phyloP scores from a whole-genome alignment of 2,797 vertebrate species.

The Paratrypauchen microcephalus region DNA sequence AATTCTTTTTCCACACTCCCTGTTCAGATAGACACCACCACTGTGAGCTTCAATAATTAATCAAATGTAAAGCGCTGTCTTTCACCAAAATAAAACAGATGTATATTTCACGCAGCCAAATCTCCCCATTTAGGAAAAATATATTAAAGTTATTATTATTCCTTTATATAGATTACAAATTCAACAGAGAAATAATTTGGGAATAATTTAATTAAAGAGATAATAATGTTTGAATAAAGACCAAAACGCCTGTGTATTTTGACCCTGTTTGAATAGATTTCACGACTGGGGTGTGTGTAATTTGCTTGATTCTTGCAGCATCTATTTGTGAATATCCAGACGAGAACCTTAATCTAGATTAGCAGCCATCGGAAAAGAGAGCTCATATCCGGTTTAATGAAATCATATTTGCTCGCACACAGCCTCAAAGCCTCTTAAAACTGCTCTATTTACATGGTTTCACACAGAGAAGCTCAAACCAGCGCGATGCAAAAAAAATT shows the following conservation, averaged over 20 bases:
- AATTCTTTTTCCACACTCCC: constrained; percentile 69
- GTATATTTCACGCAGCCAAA: constrained; percentile 69
- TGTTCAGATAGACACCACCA: constrained; percentile 72
- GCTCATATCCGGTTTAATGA: constrained; percentile 74
- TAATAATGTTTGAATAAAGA: constrained; percentile 69
- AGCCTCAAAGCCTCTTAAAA: constrained; percentile 66
- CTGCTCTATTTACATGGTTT: constrained; percentile 60
- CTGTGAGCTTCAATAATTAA: constrained; percentile 73
- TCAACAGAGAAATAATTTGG: constrained; percentile 69
- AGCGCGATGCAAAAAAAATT: constrained; percentile 32
- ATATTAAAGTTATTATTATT: constrained; percentile 74
- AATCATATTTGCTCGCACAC: constrained; percentile 64
- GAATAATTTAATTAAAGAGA: constrained; percentile 81
- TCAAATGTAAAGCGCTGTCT: constrained; percentile 71
- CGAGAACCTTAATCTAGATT: constrained; percentile 71
- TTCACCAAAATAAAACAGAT: constrained; percentile 60
- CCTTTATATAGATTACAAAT: constrained; percentile 71
- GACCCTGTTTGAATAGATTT: constrained; percentile 65
- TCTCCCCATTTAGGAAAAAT: constrained; percentile 74
- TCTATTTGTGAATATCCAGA: constrained; percentile 66
- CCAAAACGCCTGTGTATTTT: constrained; percentile 53
- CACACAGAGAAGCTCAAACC: constrained; percentile 45
- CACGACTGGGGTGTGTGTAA: constrained; percentile 57
- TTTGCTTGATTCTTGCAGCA: constrained; percentile 58
- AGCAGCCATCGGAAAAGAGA: constrained; percentile 59